phyloP scores from a whole-genome alignment of 1,140 invertebrate species.

The Thaumatotibia leucotreta region DNA sequence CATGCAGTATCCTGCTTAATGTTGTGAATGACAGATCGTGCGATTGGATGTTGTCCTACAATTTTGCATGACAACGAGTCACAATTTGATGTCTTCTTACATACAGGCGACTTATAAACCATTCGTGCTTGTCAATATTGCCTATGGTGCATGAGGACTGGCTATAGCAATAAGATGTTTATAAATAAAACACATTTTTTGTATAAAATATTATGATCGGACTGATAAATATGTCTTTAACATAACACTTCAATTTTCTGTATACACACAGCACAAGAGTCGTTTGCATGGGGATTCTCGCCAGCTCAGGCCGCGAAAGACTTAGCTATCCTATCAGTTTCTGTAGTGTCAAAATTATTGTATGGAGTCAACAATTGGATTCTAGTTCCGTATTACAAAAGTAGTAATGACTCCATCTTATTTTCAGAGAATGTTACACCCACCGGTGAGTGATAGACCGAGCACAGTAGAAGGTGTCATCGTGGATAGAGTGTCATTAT shows the following conservation, averaged over 20 bases:
- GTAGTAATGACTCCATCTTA: conserved; percentile 75
- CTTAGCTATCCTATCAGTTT: conserved; percentile 1
- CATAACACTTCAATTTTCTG: background rate
- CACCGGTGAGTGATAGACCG: conserved; percentile 70
- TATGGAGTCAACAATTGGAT: conserved; percentile 66
- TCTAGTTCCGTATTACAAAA: conserved; percentile 46
- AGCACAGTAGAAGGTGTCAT: conserved; percentile 52
- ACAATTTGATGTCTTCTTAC: conserved; percentile 11
- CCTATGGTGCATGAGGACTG: background rate
- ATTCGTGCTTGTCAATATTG: background rate
- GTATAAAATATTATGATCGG: background rate
- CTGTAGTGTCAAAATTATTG: conserved; percentile 34
- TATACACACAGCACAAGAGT: background rate
- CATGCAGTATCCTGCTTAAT: background rate
- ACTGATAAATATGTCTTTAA: background rate
- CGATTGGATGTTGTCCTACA: conserved; percentile 39
- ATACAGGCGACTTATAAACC: background rate
- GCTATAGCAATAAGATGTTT: background rate
- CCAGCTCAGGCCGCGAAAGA: background rate
- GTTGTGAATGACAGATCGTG: conserved; percentile 3
- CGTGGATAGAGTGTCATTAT: conserved; percentile 7
- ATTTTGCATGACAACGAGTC: conserved; percentile 58
- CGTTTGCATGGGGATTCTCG: conserved; percentile 3
- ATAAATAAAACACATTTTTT: background rate
- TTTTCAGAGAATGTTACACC: conserved; percentile 75